Conservation (phyloP, 2,888 invertebrate species). For the Philaethria dido region DNA sequence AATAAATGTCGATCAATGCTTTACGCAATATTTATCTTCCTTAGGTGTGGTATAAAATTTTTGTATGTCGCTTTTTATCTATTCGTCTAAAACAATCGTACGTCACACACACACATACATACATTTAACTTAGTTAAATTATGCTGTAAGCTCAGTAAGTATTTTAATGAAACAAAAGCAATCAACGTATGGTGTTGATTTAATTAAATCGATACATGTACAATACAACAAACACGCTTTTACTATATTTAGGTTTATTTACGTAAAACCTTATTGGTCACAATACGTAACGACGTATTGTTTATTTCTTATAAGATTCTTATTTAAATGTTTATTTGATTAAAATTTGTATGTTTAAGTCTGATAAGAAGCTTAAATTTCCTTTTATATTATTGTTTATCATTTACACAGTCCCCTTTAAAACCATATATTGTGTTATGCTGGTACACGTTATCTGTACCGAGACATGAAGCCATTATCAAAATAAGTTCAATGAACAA, state of each 20-base stretch:
- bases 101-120: no score
- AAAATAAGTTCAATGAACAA: constrained; percentile 11
- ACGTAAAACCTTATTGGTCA: no score
- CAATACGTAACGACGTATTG: no score
- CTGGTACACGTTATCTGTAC: constrained; percentile 1
- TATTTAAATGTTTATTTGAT: no score
- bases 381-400: neutral
- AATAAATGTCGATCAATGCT: neutral
- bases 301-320: no score
- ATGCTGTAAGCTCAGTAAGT: neutral
- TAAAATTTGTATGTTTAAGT: neutral
- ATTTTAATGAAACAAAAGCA: neutral
- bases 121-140: neutral
- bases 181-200: neutral
- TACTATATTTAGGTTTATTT: no score
- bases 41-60: neutral
- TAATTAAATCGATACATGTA: neutral
- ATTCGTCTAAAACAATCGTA: neutral
- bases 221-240: neutral
- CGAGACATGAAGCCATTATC: neutral
- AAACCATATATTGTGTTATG: neutral
- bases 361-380: neutral
- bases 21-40: neutral
- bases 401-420: neutral
- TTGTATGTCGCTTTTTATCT: neutral